phyloP scores from a whole-genome alignment of 2,113 vertebrate genomes.

The Nerophis lumbriciformis region DNA sequence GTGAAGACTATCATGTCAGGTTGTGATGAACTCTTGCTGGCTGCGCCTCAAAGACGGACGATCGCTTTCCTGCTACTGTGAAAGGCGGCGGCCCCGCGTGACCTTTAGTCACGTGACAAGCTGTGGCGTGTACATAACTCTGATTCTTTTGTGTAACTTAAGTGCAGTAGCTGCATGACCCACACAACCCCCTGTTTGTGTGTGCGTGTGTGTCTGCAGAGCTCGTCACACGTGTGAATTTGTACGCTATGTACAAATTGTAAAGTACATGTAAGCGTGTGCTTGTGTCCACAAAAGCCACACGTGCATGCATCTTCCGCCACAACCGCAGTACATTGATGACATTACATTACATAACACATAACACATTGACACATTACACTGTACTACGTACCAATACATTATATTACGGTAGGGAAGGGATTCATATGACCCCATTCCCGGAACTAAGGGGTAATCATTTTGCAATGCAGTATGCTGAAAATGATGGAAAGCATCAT shows the following conservation, averaged over 20 bases:
- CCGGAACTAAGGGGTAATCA: too few species aligned
- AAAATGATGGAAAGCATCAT: too few species aligned
- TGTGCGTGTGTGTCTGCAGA: slow-evolving; percentile 68
- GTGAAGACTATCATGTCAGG: slow-evolving; percentile 48
- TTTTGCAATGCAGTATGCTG: too few species aligned
- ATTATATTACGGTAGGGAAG: background rate
- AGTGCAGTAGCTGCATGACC: slow-evolving; percentile 73
- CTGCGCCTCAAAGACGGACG: slow-evolving; percentile 15
- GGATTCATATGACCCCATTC: too few species aligned
- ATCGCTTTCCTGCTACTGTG: slow-evolving; percentile 53
- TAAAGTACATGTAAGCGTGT: slow-evolving; percentile 66
- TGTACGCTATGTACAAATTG: slow-evolving; percentile 24
- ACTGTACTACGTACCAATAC: background rate
- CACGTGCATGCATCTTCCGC: slow-evolving; percentile 55
- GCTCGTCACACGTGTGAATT: slow-evolving; percentile 63
- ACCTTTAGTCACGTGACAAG: slow-evolving; percentile 49
- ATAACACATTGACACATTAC: background rate
- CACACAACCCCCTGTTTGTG: slow-evolving; percentile 63
- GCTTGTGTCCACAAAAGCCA: slow-evolving; percentile 59
- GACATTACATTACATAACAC: background rate
- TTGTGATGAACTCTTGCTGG: slow-evolving; percentile 25
- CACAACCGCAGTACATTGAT: slow-evolving; percentile 27
- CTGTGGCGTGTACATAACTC: slow-evolving; percentile 64
- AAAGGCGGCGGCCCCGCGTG: slow-evolving; percentile 31
- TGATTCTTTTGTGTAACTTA: slow-evolving; percentile 68